Base-by-base conservation (phyloP, 2,888 invertebrate species). In the Linnaemya tessellans region DNA sequence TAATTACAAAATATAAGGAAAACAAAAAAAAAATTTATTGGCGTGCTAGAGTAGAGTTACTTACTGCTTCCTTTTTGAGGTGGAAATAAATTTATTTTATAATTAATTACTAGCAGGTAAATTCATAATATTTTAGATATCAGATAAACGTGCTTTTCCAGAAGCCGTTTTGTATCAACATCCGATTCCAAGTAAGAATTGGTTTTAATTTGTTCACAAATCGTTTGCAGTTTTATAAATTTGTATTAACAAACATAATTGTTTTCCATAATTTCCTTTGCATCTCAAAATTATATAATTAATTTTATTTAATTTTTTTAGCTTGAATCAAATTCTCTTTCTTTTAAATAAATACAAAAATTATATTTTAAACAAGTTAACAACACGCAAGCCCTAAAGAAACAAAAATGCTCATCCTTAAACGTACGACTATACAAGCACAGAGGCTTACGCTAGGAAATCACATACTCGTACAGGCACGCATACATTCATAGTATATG, bases 321-420 rank as follows among this genome's bases (percentile, higher is more conserved):
- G 25, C 18, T 68, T n/a, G 58, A 84, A 56, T 64, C 7, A 62
- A 38, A 58, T 49, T 41, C 22, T 60, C 46, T 74, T 22, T 51
- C 56, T 70, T 49, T 62, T 25, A 51, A 49, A 56, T 43, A 43
- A 67, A 80, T 30, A 41, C 30, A 71, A 71, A 60, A 60, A 65
- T 43, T n/a, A 56, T 46, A 22, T 74, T 49, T 70, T 64, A 62
- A 62, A 54, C 15, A 58, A 30, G 64, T 77, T 73, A 71, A 73
- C 58, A 58, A 70, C 58, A 58, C 80, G 80, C 84, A 84, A 84
- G 56, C 74, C 64, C 68, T 75, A 43, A 70, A 79, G 73, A 62
- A 64, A 75, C 46, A 43, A n/a, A 41, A 46, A 35, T 35, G 15
- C 15, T n/a, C 58, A 68, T 68, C 38, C 25, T 46, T 9, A 38